Evolutionary conservation across 2,797 vertebrate species (phyloP), one percentile per base, ranked within the genome.

Genomic region (Spea hammondii): DNA sequence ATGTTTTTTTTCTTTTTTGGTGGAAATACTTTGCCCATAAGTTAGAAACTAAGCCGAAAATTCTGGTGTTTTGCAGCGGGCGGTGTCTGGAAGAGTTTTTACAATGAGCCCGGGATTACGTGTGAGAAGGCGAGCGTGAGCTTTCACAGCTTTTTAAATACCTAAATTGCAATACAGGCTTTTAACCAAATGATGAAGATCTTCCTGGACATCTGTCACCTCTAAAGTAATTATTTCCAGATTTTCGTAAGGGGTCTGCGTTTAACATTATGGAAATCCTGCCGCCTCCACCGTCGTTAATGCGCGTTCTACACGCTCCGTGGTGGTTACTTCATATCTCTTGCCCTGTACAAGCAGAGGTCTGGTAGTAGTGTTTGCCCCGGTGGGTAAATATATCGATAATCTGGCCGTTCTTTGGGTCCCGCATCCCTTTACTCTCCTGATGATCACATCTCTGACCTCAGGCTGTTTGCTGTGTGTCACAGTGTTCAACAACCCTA

Each of bases 141-240:
- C 65, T 82, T 82, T 82, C 80, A 82, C 80, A 77, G 80, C 75
- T 82, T 82, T 74, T 45, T 77, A 74, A 69, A 77, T 69, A 57
- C 80, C 80, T 74, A 70, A 60, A 78, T 77, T 57, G 67, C n/a
- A 50, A 69, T 48, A 46, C 75, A 49, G 54, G 66, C 66, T 69
- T 81, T 76, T 72, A 71, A 57, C 44, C 48, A 5, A 72, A 8
- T 67, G 54, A 76, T 77, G 65, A 82, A 77, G 70, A 82, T 82
- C 65, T 74, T 78, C 79, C 74, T 64, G 11, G 50, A 77, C 69
- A 70, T 73, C 49, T 74, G 57, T 70, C 80, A 62, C 68, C 59
- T 73, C 8, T 5, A 7, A 62, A 45, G 12, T 82, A 82, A 82
- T 77, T 77, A 66, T 57, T 82, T 82, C 79, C 79, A 82, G 72